A percentile compares a stretch with the other conserved stretches of the same genome.
Evolutionary conservation across 2,797 vertebrate species (phyloP).

Genomic region (Dendrocincla fuliginosa): DNA sequence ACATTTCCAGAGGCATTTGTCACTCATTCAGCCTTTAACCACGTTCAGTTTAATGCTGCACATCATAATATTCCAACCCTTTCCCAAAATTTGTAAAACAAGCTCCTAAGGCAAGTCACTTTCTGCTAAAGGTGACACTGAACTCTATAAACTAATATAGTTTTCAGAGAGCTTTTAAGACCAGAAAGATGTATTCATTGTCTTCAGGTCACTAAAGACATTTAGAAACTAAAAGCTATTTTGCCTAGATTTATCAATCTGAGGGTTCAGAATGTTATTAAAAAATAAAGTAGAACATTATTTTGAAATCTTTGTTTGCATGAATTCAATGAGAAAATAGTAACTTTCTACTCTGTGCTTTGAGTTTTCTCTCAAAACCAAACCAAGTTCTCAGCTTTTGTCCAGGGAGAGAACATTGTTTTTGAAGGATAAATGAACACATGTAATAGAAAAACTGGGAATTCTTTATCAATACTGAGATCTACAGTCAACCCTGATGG

Average conservation of each 20-base stretch:
- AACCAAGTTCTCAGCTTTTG: fast-evolving
- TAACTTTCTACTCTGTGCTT: neutral
- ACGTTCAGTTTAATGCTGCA: neutral
- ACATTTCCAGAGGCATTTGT: neutral
- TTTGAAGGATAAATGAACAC: neutral
- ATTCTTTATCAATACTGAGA: neutral
- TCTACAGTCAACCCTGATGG: neutral
- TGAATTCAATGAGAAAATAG: neutral
- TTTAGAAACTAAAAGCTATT: neutral
- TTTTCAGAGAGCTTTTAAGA: neutral
- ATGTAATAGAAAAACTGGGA: fast-evolving
- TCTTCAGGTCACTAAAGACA: neutral
- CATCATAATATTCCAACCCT: neutral
- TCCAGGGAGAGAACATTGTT: fast-evolving
- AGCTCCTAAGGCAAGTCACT: neutral
- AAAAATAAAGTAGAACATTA: neutral
- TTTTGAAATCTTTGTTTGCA: neutral
- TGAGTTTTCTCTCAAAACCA: neutral
- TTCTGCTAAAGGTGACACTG: neutral
- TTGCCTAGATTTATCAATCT: neutral
- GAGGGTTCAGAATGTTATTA: neutral
- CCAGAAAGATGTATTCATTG: fast-evolving
- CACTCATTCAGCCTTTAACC: neutral
- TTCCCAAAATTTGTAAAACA: neutral
- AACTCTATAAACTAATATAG: neutral